Percentiles rank a stretch among this genome's conserved stretches.
phyloP scores from a whole-genome alignment of 2,888 invertebrate genomes.

The Pyrrhia umbra region DNA sequence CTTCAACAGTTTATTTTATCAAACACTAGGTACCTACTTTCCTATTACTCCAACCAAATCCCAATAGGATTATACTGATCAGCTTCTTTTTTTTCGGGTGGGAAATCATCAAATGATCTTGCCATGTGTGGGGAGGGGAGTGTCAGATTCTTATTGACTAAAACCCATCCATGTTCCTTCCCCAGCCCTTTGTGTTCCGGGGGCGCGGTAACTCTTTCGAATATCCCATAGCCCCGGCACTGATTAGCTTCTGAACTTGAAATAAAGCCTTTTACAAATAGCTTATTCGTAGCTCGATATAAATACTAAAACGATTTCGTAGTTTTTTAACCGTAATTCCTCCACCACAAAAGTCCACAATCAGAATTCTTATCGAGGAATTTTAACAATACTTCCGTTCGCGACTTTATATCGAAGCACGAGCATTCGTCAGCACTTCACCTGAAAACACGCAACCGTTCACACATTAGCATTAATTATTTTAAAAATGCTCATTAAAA shows the following conservation, averaged over 20 bases:
- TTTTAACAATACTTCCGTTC: constrained; percentile 86
- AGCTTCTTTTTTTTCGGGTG: no score
- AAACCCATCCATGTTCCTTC: no score
- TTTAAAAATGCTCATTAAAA: constrained; percentile 86
- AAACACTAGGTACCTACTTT: no score
- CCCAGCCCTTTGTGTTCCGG: no score
- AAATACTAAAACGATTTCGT: constrained; percentile 22
- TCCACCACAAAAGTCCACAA: constrained; percentile 46
- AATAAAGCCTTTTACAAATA: neutral
- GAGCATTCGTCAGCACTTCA: constrained; percentile 68
- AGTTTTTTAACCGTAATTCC: constrained; percentile 33
- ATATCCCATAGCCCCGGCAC: no score
- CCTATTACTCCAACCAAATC: no score
- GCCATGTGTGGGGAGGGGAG: no score
- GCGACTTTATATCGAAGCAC: constrained; percentile 60
- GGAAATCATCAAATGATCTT: no score
- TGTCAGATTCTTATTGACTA: no score
- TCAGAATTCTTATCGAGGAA: constrained; percentile 68
- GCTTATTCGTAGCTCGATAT: constrained; percentile 11
- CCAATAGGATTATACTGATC: no score
- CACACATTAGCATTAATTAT: constrained; percentile 77
- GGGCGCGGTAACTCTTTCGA: no score
- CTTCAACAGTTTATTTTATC: no score
- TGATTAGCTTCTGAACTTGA: neutral
- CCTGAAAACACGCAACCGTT: constrained; percentile 72